These are phyloP conservation scores for Ennomos erosarius DNA, from an alignment of 2,888 invertebrate genomes.

Conservation along the genomic window DNA sequence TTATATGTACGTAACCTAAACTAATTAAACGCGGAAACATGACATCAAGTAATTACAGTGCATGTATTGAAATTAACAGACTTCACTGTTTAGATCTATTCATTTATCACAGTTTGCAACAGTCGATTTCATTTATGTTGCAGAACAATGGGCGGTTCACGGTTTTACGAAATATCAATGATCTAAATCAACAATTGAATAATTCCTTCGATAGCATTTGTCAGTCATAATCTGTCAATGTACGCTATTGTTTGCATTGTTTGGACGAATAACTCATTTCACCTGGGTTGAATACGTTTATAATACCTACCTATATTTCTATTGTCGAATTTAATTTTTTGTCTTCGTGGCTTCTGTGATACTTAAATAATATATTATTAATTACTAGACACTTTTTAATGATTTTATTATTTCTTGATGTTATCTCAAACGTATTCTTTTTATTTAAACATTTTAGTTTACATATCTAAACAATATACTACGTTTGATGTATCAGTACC, in stretches of 20 bases:
- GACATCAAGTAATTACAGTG: conserved; percentile 47
- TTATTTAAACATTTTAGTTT: not conserved
- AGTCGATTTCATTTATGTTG: conserved; percentile 69
- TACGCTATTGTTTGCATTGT: conserved; percentile 34
- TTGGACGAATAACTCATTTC: conserved; percentile 12
- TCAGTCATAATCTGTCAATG: conserved; percentile 41
- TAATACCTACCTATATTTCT: too few species aligned
- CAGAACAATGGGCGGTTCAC: conserved; percentile 76
- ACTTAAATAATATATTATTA: too few species aligned
- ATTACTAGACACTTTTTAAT: too few species aligned
- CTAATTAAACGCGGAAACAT: conserved; percentile 56
- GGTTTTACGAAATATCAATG: conserved; percentile 70
- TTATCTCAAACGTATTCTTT: not conserved
- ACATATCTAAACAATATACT: conserved; percentile 8
- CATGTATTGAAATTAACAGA: conserved; percentile 64
- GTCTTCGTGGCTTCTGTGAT: too few species aligned
- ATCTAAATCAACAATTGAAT: conserved; percentile 59
- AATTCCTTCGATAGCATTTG: conserved; percentile 47
- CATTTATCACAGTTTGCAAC: conserved; percentile 68
- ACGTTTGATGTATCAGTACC: conserved; percentile 15
- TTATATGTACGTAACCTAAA: conserved; percentile 6
- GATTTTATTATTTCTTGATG: too few species aligned
- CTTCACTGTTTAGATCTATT: conserved; percentile 63
- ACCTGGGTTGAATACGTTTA: conserved; percentile 3
- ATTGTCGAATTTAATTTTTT: too few species aligned